A percentile compares a stretch with the other conserved stretches of the same genome.
Conservation (phyloP, 2,113 vertebrate genomes). For the Cygnus buccinator region DNA sequence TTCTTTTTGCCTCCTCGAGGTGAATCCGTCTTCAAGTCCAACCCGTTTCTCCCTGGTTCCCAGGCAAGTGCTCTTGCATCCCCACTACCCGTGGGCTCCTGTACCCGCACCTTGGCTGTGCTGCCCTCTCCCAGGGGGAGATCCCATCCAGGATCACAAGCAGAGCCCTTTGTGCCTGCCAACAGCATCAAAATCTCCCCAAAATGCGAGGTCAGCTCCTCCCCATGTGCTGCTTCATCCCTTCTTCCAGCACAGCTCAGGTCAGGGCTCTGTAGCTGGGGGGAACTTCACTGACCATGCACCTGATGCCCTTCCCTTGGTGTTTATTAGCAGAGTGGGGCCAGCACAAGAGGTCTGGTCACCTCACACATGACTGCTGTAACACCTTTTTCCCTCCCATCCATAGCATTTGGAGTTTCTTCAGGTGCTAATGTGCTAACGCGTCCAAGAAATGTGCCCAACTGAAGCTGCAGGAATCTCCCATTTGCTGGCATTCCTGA, state of each 20-base stretch:
- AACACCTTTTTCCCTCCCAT: not conserved
- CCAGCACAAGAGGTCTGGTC: not conserved
- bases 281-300: not conserved
- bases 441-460: not conserved
- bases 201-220: not conserved
- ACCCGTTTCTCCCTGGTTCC: not conserved
- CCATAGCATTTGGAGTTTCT: not conserved
- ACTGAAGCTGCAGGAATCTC: not conserved
- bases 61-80: not conserved
- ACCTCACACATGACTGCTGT: not conserved
- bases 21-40: not conserved
- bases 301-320: not conserved
- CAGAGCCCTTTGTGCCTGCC: not conserved
- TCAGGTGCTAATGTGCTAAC: not conserved
- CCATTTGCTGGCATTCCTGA: not conserved
- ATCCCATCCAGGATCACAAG: not conserved
- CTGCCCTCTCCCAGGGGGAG: not conserved
- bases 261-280: not conserved
- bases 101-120: too few species aligned
- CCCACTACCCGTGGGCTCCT: not conserved
- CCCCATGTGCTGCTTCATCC: not conserved
- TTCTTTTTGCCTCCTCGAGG: not conserved
- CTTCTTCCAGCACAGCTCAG: not conserved
- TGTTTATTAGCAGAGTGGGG: not conserved
- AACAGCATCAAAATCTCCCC: not conserved